phyloP scores from a whole-genome alignment of 2,113 vertebrate genomes.

The Macaca mulatta region DNA sequence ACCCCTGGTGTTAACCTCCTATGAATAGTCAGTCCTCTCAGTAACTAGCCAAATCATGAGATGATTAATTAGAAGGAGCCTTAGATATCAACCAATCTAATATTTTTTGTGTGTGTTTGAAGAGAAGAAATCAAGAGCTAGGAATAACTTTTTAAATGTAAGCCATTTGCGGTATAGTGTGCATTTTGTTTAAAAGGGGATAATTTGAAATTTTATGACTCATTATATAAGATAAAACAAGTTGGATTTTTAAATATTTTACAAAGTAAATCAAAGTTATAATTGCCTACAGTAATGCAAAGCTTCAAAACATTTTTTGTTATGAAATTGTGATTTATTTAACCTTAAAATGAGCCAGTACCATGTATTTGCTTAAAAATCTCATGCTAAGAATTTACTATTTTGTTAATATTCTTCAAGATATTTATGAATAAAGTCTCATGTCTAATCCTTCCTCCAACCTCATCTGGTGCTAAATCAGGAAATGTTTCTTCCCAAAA shows the following conservation, averaged over 20 bases:
- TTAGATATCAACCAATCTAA: background rate
- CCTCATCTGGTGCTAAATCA: background rate
- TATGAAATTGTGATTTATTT: slow-evolving; percentile 24
- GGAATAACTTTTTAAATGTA: background rate
- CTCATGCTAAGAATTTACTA: background rate
- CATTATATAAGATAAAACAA: background rate
- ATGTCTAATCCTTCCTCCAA: background rate
- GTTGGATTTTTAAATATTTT: background rate
- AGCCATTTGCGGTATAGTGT: background rate
- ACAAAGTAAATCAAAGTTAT: slow-evolving; percentile 17
- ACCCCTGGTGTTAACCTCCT: background rate
- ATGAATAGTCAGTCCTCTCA: background rate
- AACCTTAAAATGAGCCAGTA: background rate
- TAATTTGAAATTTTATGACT: slow-evolving; percentile 27
- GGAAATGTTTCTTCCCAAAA: slow-evolving; percentile 15
- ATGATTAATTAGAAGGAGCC: background rate
- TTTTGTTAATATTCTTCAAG: slow-evolving; percentile 16
- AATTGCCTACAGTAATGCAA: background rate
- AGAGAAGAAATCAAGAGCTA: background rate
- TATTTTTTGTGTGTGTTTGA: background rate
- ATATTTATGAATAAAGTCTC: slow-evolving; percentile 40
- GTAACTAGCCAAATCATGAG: background rate
- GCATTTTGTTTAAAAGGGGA: background rate
- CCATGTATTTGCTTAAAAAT: background rate
- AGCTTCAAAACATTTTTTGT: slow-evolving; percentile 1